A percentile compares a stretch with the other conserved stretches of the same genome.
Evolutionary conservation across 2,888 invertebrate species (phyloP).

Genomic region (Acanthosepion esculentum): DNA sequence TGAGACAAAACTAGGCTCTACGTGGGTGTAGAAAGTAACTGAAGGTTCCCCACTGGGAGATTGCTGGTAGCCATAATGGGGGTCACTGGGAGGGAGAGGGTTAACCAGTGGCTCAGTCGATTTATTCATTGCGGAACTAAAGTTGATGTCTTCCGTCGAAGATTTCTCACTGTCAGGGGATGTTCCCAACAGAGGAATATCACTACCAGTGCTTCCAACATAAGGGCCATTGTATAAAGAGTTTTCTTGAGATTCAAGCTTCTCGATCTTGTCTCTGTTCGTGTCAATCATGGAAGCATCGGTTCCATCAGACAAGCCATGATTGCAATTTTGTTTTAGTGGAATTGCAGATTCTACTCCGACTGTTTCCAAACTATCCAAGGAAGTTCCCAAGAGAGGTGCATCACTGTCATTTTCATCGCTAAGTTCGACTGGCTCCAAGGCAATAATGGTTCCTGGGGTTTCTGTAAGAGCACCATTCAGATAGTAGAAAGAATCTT

Average conservation of each 20-base stretch:
- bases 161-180: background rate
- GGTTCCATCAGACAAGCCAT: background rate
- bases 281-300: background rate
- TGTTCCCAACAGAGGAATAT: constrained; percentile 35
- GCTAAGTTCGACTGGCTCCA: background rate
- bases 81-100: background rate
- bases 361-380: background rate
- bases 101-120: background rate
- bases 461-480: background rate
- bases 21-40: background rate
- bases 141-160: background rate
- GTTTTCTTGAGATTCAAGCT: background rate
- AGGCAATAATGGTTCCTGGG: background rate
- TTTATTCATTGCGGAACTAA: background rate
- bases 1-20: background rate
- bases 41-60: background rate
- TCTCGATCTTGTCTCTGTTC: background rate
- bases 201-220: constrained; percentile 44
- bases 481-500: background rate
- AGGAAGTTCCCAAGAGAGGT: constrained; percentile 41
- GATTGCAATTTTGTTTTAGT: background rate
- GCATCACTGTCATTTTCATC: constrained; percentile 44
- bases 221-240: background rate
- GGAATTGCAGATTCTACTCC: background rate
- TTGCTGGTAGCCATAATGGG: background rate